Base-by-base conservation (phyloP, 2,797 vertebrate species). In the Danio choprae region DNA sequence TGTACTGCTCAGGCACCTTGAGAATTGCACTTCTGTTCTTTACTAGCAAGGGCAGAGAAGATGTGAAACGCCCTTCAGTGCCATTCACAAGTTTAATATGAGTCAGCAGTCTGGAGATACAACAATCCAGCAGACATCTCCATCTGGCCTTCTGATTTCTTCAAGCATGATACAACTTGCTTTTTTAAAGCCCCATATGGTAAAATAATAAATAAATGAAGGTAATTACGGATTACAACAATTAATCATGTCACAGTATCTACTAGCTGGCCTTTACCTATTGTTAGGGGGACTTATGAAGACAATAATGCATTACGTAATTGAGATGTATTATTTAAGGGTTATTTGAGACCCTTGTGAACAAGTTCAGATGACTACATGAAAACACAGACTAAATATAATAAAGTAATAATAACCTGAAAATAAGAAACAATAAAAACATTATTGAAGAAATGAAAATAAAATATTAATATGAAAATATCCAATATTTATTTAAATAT, bases 1-100 rank as follows among this genome's bases (percentile, higher is more conserved):
- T 64, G 72, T 65, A 41, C 20, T 20, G 16, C 18, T 46, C 40
- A 29, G 51, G 44, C 73, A 77, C 73, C 77, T 73, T 50, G 40
- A 55, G 38, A 69, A 44, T 22, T 44, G 12, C 18, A n/a, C 51
- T 22, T 46, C 38, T 40, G 55, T 65, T 74, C 51, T 76, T 75
- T 50, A 11, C 79, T 62, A 65, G 50, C 29, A 68, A 81, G 44
- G 51, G 51, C 16, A 41, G 53, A 43, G 22, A 48, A 70, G 64
- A 82, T 84, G 68, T 77, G 29, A 83, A 75, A 75, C 6, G 41
- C 22, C 41, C 77, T 80, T 76, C 58, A 62, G 36, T 84, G 79
- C 72, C 67, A 74, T 86, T 83, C 58, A 29, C 64, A 1, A 63
- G 81, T 50, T 64, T 65, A 53, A 59, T 13, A 73, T 43, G 9